A percentile compares a stretch with the other conserved stretches of the same genome.
These are phyloP conservation scores for Macroteleia sp. DNA, from an alignment of 2,888 invertebrate genomes.

Conservation along the genomic window DNA sequence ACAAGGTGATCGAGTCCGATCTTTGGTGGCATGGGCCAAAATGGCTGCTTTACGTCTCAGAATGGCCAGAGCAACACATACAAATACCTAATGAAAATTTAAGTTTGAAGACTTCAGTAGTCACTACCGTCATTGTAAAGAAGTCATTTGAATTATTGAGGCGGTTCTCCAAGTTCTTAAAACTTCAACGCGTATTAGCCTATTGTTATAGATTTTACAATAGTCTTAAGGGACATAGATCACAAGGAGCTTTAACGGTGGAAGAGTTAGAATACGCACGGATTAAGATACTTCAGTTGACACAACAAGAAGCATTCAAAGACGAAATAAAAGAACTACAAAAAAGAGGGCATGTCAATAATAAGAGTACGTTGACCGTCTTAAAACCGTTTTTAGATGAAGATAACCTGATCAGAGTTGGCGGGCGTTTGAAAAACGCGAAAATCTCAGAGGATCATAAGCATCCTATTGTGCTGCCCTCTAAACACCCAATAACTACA, in stretches of 20 bases:
- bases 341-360: background rate
- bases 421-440: no score
- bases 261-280: no score
- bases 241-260: no score
- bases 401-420: background rate
- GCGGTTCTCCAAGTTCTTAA: background rate
- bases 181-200: background rate
- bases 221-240: background rate
- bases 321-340: background rate
- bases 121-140: background rate
- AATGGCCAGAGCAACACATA: no score
- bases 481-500: background rate
- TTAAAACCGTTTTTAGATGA: background rate
- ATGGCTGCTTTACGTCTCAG: conserved; percentile 36
- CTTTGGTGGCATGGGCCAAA: conserved; percentile 39
- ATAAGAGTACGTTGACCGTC: background rate
- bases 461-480: background rate
- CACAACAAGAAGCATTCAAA: background rate
- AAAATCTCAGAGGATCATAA: no score
- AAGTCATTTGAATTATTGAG: background rate
- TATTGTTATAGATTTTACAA: background rate
- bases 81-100: no score
- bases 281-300: no score
- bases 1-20: background rate
- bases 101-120: background rate